Percentiles rank a stretch among this genome's conserved stretches.
Evolutionary conservation across 2,797 vertebrate species (phyloP).

Genomic region (Oryzias sinensis): DNA sequence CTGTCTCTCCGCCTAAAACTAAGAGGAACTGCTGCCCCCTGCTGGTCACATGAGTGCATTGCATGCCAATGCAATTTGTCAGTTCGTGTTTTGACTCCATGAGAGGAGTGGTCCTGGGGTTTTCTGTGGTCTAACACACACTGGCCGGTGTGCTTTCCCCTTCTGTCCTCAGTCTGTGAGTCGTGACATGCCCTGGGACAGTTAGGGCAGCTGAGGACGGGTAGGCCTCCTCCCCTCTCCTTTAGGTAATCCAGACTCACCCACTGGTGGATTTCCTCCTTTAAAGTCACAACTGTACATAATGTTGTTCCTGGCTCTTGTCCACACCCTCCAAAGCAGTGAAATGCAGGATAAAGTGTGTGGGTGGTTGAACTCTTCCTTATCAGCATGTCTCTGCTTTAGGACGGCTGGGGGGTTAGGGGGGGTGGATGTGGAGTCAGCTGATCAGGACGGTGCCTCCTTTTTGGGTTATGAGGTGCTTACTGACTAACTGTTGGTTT

Average conservation of each 20-base stretch:
- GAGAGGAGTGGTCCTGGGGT: constrained; percentile 23
- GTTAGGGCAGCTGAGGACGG: constrained; percentile 75
- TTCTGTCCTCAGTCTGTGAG: constrained; percentile 81
- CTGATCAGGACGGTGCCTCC: neutral
- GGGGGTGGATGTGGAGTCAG: neutral
- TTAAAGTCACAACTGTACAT: constrained; percentile 23
- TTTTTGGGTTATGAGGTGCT: neutral
- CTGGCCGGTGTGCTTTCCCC: constrained; percentile 63
- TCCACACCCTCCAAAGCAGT: no score
- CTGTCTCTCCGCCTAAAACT: neutral
- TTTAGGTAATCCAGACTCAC: constrained; percentile 74
- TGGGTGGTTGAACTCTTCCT: no score
- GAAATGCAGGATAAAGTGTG: no score
- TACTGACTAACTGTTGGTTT: neutral
- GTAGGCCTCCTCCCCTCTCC: constrained; percentile 62
- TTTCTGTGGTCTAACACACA: constrained; percentile 69
- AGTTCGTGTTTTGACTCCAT: constrained; percentile 24
- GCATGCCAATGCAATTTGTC: constrained; percentile 21
- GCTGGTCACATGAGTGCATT: constrained; percentile 34
- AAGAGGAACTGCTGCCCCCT: constrained; percentile 53
- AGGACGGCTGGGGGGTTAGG: no score
- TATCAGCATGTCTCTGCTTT: no score
- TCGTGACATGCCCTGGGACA: constrained; percentile 82
- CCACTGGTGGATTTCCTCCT: constrained; percentile 35
- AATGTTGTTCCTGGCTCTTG: neutral